These are phyloP conservation scores for Andrena chrysosceles DNA, from an alignment of 2,888 invertebrate species.

Conservation along the genomic window DNA sequence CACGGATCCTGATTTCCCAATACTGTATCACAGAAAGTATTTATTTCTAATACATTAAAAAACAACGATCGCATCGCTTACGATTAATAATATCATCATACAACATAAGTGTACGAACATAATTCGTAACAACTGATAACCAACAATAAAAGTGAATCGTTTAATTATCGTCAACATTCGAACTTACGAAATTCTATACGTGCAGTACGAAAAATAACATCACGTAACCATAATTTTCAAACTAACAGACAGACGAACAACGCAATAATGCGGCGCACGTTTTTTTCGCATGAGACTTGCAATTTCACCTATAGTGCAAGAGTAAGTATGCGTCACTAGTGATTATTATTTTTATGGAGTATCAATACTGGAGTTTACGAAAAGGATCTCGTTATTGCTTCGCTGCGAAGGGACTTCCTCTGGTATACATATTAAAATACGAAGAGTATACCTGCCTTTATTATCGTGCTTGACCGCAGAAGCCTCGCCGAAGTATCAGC, in stretches of 20 bases:
- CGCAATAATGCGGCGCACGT: too few relatives aligned
- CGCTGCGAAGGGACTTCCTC: conserved; percentile 38
- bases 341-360: conserved; percentile 37
- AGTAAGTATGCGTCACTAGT: conserved; percentile 31
- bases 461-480: conserved; percentile 21
- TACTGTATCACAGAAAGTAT: neutral
- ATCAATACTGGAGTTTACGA: conserved; percentile 50
- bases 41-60: neutral
- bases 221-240: neutral
- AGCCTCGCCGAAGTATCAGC: conserved; percentile 7
- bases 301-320: neutral
- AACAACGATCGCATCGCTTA: neutral
- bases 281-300: neutral
- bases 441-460: conserved; percentile 36
- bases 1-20: too few relatives aligned
- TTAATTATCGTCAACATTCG: neutral
- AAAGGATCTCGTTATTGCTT: conserved; percentile 36
- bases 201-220: neutral
- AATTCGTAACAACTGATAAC: neutral
- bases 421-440: conserved; percentile 17
- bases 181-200: neutral
- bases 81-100: neutral
- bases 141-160: neutral
- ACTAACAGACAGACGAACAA: neutral
- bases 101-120: neutral